phyloP scores from a whole-genome alignment of 1,140 invertebrate genomes.

The Pissodes strobi region DNA sequence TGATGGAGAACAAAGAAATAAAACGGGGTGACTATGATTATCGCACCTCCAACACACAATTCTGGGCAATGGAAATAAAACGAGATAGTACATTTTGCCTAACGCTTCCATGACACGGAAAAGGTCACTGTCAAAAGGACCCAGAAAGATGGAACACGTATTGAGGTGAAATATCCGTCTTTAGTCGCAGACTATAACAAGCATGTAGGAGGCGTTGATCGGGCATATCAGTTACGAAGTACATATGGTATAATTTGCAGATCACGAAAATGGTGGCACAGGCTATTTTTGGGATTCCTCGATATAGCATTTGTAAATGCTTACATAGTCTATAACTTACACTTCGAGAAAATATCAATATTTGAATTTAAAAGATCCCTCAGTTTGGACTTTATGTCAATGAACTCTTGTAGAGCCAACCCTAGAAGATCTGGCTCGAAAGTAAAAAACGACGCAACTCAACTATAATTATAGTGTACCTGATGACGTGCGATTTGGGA shows the following conservation, averaged over 20 bases:
- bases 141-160: background rate
- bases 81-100: no score
- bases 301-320: no score
- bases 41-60: no score
- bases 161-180: background rate
- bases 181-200: background rate
- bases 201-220: background rate
- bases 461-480: constrained; percentile 47
- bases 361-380: background rate
- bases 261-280: background rate
- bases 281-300: no score
- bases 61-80: no score
- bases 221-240: background rate
- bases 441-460: constrained; percentile 5
- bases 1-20: no score
- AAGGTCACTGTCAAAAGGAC: background rate
- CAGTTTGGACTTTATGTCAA: background rate
- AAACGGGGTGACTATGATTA: no score
- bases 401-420: background rate
- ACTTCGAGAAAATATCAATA: background rate
- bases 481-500: constrained; percentile 50
- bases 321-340: background rate
- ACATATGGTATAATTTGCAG: background rate
- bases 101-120: background rate
- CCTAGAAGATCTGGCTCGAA: no score